phyloP scores from a whole-genome alignment of 2,113 vertebrate species.

The Hypocryptadius cinnamomeus region DNA sequence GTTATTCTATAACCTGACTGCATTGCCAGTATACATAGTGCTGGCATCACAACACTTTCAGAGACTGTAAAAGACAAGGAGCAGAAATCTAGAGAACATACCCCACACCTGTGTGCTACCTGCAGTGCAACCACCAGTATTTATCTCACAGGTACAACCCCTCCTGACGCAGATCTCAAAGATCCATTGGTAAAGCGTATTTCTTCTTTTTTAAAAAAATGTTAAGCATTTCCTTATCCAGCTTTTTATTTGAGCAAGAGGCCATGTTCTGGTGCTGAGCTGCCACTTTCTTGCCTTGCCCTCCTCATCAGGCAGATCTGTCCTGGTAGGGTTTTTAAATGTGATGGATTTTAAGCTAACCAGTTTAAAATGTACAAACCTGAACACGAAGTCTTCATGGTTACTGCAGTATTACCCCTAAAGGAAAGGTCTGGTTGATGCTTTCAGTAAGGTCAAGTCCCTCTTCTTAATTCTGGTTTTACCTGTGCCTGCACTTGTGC shows the following conservation, averaged over 20 bases:
- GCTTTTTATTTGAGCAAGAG: neutral
- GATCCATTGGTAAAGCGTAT: neutral
- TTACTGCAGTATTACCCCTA: neutral
- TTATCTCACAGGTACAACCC: neutral
- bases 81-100: neutral
- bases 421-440: neutral
- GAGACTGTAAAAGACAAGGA: neutral
- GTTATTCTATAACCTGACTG: neutral
- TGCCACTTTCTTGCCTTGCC: neutral
- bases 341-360: neutral
- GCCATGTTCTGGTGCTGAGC: neutral
- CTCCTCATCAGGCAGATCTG: neutral
- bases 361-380: neutral
- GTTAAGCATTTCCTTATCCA: neutral
- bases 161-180: neutral
- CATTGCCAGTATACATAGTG: neutral
- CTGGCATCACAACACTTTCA: neutral
- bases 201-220: neutral
- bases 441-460: neutral
- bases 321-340: neutral
- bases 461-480: neutral
- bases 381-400: neutral
- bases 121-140: neutral
- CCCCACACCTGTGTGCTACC: neutral
- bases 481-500: neutral